Conservation (phyloP, 2,113 vertebrate species). For the Mugil cephalus region DNA sequence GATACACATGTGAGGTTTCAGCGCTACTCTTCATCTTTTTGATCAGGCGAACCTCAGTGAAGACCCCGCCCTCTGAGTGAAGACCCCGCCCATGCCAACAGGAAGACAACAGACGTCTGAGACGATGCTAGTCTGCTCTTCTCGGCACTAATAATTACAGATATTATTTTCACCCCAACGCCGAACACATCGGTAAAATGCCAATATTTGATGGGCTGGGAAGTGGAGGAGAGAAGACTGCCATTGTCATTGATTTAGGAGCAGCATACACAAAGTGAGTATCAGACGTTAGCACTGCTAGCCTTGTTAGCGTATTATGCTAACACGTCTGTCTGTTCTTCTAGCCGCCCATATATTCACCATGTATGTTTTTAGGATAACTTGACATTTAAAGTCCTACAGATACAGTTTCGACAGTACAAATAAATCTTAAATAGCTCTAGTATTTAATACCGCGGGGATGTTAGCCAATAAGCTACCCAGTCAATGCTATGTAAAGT, state of each 20-base stretch:
- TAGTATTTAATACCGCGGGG: rapidly evolving
- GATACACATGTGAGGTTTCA: too few relatives aligned
- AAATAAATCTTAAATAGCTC: not conserved
- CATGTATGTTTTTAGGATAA: not conserved
- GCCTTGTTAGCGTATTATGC: constrained; percentile 24
- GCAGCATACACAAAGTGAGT: constrained; percentile 97
- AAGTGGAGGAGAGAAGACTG: constrained; percentile 95
- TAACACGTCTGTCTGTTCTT: not conserved
- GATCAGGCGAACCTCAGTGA: constrained; percentile 43
- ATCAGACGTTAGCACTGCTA: constrained; percentile 23
- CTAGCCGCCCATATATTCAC: not conserved
- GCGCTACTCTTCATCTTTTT: constrained; percentile 1
- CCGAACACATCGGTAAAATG: constrained; percentile 78
- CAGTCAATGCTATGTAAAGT: constrained; percentile 16
- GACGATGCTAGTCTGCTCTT: constrained; percentile 22
- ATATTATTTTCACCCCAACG: not conserved
- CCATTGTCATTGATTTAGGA: constrained; percentile 93
- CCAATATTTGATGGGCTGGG: constrained; percentile 94
- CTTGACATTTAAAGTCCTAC: not conserved
- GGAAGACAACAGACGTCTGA: constrained; percentile 50
- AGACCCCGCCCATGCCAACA: constrained; percentile 52
- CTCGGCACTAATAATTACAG: not conserved
- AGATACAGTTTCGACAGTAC: not conserved
- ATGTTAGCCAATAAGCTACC: not conserved
- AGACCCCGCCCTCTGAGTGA: constrained; percentile 36